Percentiles rank a stretch among this genome's conserved stretches.
These are phyloP conservation scores for Malachius bipustulatus DNA, from an alignment of 2,888 invertebrate genomes.

Conservation along the genomic window DNA sequence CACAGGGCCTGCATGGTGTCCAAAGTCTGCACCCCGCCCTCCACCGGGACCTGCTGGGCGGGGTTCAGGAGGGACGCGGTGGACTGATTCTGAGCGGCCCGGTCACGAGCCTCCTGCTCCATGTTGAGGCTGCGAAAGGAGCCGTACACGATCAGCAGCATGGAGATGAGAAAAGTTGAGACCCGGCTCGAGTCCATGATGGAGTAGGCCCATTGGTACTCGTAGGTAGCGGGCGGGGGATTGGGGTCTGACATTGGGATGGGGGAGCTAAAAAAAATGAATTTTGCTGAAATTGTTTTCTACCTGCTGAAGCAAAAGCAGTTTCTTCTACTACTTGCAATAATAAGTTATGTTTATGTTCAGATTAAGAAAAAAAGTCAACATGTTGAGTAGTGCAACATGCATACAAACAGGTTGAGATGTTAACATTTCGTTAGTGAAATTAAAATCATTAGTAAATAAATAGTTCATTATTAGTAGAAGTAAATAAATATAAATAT, in stretches of 20 bases:
- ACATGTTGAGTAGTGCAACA: no score
- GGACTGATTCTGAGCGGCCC: conserved; percentile 40
- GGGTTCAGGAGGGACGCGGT: conserved; percentile 34
- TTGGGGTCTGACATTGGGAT: conserved; percentile 22
- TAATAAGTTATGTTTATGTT: no score
- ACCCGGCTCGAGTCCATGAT: conserved; percentile 96
- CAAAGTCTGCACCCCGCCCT: conserved; percentile 67
- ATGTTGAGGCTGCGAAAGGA: conserved; percentile 94
- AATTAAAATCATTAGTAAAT: no score
- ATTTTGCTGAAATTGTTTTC: conserved; percentile 6
- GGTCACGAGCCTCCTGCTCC: conserved; percentile 82
- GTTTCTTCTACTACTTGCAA: no score
- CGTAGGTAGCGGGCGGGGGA: conserved; percentile 33
- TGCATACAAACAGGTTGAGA: no score
- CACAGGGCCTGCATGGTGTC: conserved; percentile 96
- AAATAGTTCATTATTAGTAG: no score
- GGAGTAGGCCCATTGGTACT: conserved; percentile 82
- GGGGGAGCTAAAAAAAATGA: conserved; percentile 6
- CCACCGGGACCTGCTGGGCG: conserved; percentile 26
- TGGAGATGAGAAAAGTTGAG: conserved; percentile 93
- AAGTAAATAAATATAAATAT: no score
- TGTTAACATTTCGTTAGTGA: no score
- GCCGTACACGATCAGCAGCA: conserved; percentile 93
- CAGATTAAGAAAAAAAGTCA: no score
- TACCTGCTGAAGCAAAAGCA: no score